These are phyloP conservation scores for Andrena praecox DNA, from an alignment of 2,888 invertebrate genomes.

Conservation along the genomic window DNA sequence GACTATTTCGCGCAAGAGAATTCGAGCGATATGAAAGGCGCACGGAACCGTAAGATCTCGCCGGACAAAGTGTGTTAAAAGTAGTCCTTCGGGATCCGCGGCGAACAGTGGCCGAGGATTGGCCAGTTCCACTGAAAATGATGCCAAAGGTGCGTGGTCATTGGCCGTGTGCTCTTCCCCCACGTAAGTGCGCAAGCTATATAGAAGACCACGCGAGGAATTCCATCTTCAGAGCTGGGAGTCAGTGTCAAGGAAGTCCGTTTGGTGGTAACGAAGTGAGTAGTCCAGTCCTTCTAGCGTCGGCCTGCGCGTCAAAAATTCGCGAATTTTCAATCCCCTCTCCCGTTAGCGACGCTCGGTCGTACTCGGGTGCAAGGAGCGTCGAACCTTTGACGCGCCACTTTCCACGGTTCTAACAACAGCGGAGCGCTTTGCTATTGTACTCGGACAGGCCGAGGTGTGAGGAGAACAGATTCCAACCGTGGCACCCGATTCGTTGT, in stretches of 20 bases:
- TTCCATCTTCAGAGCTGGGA: constrained; percentile 84
- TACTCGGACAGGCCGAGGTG: not conserved
- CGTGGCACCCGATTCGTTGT: not conserved
- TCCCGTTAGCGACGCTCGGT: no score
- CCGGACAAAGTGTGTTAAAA: constrained; percentile 51
- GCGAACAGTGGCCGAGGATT: constrained; percentile 64
- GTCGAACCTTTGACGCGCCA: not conserved
- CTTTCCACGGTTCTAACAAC: not conserved
- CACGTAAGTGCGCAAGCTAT: constrained; percentile 79
- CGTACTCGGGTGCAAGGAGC: not conserved
- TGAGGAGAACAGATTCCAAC: not conserved
- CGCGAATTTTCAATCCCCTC: not conserved
- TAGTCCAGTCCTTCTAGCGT: constrained; percentile 17
- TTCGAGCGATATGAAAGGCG: constrained; percentile 25
- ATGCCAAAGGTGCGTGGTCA: constrained; percentile 78
- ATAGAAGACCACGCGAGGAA: constrained; percentile 83
- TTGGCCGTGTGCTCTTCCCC: constrained; percentile 81
- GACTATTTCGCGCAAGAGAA: constrained; percentile 1
- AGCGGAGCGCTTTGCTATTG: constrained; percentile 17
- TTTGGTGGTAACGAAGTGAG: constrained; percentile 78
- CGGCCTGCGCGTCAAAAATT: not conserved
- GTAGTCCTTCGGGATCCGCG: constrained; percentile 58
- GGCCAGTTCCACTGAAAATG: constrained; percentile 80
- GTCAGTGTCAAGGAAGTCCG: constrained; percentile 83
- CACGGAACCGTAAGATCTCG: constrained; percentile 32